Base-by-base conservation (phyloP, 2,797 vertebrate genomes). In the Limosa lapponica region DNA sequence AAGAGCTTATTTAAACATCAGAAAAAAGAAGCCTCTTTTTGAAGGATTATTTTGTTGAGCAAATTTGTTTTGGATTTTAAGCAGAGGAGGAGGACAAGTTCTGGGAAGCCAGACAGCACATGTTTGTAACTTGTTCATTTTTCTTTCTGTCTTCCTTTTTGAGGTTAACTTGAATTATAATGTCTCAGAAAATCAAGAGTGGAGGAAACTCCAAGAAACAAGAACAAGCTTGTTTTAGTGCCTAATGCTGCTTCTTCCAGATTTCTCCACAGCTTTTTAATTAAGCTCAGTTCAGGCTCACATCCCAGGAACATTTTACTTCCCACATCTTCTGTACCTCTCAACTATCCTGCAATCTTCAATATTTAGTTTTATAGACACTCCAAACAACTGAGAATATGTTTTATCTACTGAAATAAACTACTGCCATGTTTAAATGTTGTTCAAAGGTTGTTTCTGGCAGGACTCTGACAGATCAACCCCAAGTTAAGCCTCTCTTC, bases 81-180 rank as follows among this genome's bases (percentile, higher is more conserved):
- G 82, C 48, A 90, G 90, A 77, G 19, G 62, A 94, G 72, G 57
- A 91, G 44, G 87, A 87, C 17, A 72, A 83, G 19, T 88, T 93
- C 82, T 95, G 49, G 62, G 61, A 96, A 81, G 36, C n/a, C 65
- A 94, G 83, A 82, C 71, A 93, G 41, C 81, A 70, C 30, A 78
- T 69, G 61, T 78, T 88, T 94, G 52, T 75, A 85, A 79, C n/a
- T 69, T 85, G 61, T 75, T 82, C 46, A 78, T 85, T 67, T 92
- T 94, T 92, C 51, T 67, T 66, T 62, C 24, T 78, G 46, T 62
- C 87, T 89, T 85, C 43, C 66, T 81, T 74, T 92, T 92, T 91
- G 66, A 82, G 78, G 46, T 77, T 94, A 89, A 75, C 73, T 92
- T 94, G 85, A 93, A 95, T 89, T 95, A 89, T 39, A 89, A 59